These are phyloP conservation scores for Popillia japonica DNA, from an alignment of 1,140 invertebrate species.

Conservation along the genomic window DNA sequence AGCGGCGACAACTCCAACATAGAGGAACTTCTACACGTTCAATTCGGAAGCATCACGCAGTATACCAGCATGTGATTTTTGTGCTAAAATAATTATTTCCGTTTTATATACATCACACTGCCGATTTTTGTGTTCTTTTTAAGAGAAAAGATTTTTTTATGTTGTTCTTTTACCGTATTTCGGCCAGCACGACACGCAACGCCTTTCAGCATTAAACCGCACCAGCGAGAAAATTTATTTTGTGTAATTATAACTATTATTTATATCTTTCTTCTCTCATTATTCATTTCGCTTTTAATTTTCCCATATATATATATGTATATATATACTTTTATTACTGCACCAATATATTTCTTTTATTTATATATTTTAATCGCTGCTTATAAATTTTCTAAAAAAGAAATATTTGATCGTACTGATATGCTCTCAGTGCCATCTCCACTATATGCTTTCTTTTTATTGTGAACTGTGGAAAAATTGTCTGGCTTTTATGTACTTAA, in stretches of 20 bases:
- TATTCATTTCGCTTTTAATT: constrained; percentile 5
- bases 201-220: constrained; percentile 25
- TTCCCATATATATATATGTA: no score
- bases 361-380: neutral
- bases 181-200: constrained; percentile 9
- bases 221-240: constrained; percentile 12
- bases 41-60: constrained; percentile 8
- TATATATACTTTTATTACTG: neutral
- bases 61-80: constrained; percentile 34
- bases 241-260: constrained; percentile 33
- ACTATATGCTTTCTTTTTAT: neutral
- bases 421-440: no score
- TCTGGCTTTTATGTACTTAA: no score
- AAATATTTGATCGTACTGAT: no score
- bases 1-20: neutral
- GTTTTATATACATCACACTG: constrained; percentile 20
- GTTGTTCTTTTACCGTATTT: neutral
- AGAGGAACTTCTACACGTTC: neutral
- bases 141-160: neutral
- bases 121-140: constrained; percentile 27
- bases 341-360: neutral
- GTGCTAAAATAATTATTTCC: constrained; percentile 22
- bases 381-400: neutral
- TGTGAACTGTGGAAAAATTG: neutral
- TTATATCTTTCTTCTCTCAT: neutral